Evolutionary conservation across 2,113 vertebrate genomes (phyloP).

Genomic region (Regulus satrapa): DNA sequence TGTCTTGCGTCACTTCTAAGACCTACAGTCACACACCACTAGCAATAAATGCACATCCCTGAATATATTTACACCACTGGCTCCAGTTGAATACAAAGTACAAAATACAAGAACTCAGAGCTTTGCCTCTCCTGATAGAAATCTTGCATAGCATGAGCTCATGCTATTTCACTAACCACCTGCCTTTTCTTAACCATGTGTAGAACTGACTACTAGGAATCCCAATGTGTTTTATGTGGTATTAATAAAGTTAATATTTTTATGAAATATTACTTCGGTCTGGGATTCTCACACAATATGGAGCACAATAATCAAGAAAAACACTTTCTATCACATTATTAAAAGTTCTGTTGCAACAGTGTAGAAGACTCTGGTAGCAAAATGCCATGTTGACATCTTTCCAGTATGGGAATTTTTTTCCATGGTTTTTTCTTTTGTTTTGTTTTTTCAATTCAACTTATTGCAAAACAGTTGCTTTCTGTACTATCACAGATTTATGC

Average conservation of each 20-base stretch:
- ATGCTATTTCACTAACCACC: background rate
- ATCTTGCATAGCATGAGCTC: background rate
- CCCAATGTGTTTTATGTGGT: background rate
- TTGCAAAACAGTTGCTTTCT: conserved; percentile 57
- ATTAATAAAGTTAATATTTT: conserved; percentile 35
- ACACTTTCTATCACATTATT: background rate
- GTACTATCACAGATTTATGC: conserved; percentile 60
- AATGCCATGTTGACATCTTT: conserved; percentile 10
- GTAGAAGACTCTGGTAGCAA: background rate
- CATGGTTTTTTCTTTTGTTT: background rate
- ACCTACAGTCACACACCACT: background rate
- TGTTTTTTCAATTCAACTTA: background rate
- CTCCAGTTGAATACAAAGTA: background rate
- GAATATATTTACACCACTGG: background rate
- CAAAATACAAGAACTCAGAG: no score
- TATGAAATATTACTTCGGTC: background rate
- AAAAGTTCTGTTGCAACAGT: background rate
- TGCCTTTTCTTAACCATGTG: background rate
- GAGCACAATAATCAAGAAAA: background rate
- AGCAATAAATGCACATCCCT: background rate
- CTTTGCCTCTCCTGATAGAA: background rate
- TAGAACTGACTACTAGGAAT: background rate
- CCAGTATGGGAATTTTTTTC: background rate
- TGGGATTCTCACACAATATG: background rate
- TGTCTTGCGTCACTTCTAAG: background rate